Evolutionary conservation across 2,888 invertebrate species (phyloP).

Genomic region (Hesperia comma): DNA sequence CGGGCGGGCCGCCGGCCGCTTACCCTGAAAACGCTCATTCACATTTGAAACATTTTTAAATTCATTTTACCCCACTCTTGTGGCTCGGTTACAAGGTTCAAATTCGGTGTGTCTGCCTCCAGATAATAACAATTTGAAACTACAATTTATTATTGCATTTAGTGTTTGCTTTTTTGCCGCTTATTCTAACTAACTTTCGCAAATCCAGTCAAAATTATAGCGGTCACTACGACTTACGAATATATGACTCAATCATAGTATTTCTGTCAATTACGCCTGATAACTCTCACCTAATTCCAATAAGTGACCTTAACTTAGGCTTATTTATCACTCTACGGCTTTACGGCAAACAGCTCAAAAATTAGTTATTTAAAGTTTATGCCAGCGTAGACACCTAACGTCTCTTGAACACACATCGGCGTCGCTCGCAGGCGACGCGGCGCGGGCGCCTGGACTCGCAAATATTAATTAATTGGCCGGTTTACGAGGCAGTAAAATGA

Average conservation of each 20-base stretch:
- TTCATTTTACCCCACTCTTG: neutral
- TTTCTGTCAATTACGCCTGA: conserved; percentile 1
- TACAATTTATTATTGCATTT: neutral
- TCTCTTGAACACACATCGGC: neutral
- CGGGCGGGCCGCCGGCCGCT: neutral
- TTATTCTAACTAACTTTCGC: neutral
- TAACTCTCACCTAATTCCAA: too few species aligned
- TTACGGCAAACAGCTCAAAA: too few species aligned
- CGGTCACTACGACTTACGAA: neutral
- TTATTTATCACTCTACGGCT: too few species aligned
- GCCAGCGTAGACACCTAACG: too few species aligned
- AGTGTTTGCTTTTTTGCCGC: neutral
- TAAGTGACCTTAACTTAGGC: too few species aligned
- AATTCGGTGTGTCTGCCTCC: neutral
- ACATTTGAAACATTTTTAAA: neutral
- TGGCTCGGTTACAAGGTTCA: neutral
- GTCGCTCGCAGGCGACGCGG: conserved; percentile 1
- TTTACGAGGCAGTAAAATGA: conserved; percentile 24
- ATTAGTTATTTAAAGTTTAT: too few species aligned
- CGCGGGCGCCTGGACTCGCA: conserved; percentile 8
- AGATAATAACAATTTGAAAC: neutral
- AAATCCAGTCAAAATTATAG: neutral
- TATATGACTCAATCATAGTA: neutral
- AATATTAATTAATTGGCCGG: conserved; percentile 25
- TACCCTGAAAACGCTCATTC: neutral